Percentiles rank a stretch among this genome's conserved stretches.
phyloP scores from a whole-genome alignment of 2,888 invertebrate species.

The Parnassius glacialis region DNA sequence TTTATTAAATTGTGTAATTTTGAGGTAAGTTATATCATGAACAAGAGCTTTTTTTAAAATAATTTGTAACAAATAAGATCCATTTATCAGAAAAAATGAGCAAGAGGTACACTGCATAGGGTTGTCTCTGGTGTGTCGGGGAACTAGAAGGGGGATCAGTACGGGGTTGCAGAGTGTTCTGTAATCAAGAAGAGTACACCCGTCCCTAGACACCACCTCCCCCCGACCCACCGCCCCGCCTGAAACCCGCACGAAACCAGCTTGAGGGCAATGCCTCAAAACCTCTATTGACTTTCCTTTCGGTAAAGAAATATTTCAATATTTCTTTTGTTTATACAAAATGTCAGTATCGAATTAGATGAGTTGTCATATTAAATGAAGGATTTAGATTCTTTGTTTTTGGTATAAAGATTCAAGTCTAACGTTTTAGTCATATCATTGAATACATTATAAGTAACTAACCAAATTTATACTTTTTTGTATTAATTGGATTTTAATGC shows the following conservation, averaged over 20 bases:
- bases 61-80: not conserved
- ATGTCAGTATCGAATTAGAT: slow-evolving; percentile 52
- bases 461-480: too few species aligned
- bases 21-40: too few species aligned
- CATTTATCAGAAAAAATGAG: slow-evolving; percentile 29
- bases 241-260: slow-evolving; percentile 51
- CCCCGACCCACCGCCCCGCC: slow-evolving; percentile 38
- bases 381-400: slow-evolving; percentile 27
- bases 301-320: slow-evolving; percentile 66
- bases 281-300: slow-evolving; percentile 76
- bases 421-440: too few species aligned
- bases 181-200: slow-evolving; percentile 81
- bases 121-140: slow-evolving; percentile 59
- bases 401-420: not conserved
- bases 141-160: slow-evolving; percentile 41
- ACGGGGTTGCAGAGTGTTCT: slow-evolving; percentile 55
- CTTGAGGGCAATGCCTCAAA: slow-evolving; percentile 75
- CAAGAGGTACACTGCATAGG: slow-evolving; percentile 51
- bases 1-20: too few species aligned
- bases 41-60: too few species aligned
- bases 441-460: too few species aligned
- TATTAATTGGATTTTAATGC: too few species aligned
- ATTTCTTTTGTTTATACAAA: slow-evolving; percentile 67
- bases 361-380: slow-evolving; percentile 28
- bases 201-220: slow-evolving; percentile 67